Evolutionary conservation across 2,797 vertebrate genomes (phyloP).

Genomic region (Sebastes goodei): DNA sequence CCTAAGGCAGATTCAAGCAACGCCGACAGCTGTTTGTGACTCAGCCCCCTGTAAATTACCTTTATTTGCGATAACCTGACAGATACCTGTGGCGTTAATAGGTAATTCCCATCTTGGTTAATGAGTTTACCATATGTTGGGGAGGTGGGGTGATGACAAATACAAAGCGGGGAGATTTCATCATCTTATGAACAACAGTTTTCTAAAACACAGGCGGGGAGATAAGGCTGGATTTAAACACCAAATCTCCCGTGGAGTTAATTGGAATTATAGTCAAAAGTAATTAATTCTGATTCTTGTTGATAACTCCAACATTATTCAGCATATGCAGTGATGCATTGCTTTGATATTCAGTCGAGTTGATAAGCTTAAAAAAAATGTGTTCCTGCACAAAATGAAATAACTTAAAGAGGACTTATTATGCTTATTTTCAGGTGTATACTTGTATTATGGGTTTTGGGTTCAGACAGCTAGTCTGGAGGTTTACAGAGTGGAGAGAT

Average conservation of each 20-base stretch:
- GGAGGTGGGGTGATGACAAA: slow-evolving; percentile 29
- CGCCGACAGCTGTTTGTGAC: slow-evolving; percentile 24
- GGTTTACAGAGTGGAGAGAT: too few relatives aligned
- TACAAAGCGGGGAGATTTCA: slow-evolving; percentile 9
- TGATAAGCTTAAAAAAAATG: neutral
- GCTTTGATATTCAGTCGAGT: slow-evolving; percentile 3
- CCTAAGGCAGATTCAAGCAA: slow-evolving; percentile 25
- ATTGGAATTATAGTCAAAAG: slow-evolving; percentile 59
- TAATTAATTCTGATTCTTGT: slow-evolving; percentile 56
- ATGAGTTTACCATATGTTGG: slow-evolving; percentile 47
- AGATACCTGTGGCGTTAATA: slow-evolving; percentile 32
- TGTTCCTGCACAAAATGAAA: neutral
- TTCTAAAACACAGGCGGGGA: slow-evolving; percentile 13
- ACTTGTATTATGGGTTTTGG: too few relatives aligned
- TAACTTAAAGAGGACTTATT: neutral
- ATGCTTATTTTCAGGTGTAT: too few relatives aligned
- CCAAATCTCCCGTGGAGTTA: slow-evolving; percentile 35
- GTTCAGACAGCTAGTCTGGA: too few relatives aligned
- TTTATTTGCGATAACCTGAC: slow-evolving; percentile 42
- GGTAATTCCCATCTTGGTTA: slow-evolving; percentile 38
- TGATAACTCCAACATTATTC: slow-evolving; percentile 38
- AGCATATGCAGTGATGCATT: neutral
- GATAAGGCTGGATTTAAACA: slow-evolving; percentile 39
- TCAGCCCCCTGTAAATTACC: slow-evolving; percentile 18
- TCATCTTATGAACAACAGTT: slow-evolving; percentile 21